These are phyloP conservation scores for Cotesia typhae DNA, from an alignment of 1,140 invertebrate genomes.

Conservation along the genomic window DNA sequence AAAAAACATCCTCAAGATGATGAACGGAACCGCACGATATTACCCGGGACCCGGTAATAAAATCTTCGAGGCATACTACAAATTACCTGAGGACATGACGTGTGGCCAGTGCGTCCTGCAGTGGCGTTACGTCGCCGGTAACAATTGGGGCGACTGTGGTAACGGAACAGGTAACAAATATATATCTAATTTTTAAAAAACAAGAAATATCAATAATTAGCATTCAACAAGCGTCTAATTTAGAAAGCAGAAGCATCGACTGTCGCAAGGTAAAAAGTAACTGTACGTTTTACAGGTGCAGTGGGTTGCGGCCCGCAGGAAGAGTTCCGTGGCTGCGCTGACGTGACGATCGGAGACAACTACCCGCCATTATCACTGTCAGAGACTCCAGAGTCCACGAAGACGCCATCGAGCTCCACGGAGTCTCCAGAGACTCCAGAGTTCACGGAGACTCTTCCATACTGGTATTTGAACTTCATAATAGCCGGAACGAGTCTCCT, in stretches of 20 bases:
- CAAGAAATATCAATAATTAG: neutral
- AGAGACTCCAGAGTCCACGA: conserved; percentile 34
- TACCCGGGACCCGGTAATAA: conserved; percentile 81
- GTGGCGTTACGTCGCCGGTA: conserved; percentile 83
- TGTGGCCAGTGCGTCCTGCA: conserved; percentile 84
- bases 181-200: no score
- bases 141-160: conserved; percentile 80
- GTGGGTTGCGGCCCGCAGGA: conserved; percentile 88
- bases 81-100: conserved; percentile 73
- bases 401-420: conserved; percentile 42
- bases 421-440: conserved; percentile 34
- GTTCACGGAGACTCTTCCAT: conserved; percentile 43
- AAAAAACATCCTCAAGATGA: conserved; percentile 72
- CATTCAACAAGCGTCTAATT: no score
- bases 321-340: conserved; percentile 86
- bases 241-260: no score
- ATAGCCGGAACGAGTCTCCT: conserved; percentile 62
- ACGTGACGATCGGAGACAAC: conserved; percentile 75
- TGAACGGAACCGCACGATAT: conserved; percentile 69
- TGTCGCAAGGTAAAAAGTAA: no score
- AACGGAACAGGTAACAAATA: conserved; percentile 68
- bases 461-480: conserved; percentile 59
- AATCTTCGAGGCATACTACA: conserved; percentile 79
- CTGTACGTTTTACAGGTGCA: conserved; percentile 58
- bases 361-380: conserved; percentile 45